Evolutionary conservation across 2,113 vertebrate species (phyloP).

Genomic region (Lates calcarifer): DNA sequence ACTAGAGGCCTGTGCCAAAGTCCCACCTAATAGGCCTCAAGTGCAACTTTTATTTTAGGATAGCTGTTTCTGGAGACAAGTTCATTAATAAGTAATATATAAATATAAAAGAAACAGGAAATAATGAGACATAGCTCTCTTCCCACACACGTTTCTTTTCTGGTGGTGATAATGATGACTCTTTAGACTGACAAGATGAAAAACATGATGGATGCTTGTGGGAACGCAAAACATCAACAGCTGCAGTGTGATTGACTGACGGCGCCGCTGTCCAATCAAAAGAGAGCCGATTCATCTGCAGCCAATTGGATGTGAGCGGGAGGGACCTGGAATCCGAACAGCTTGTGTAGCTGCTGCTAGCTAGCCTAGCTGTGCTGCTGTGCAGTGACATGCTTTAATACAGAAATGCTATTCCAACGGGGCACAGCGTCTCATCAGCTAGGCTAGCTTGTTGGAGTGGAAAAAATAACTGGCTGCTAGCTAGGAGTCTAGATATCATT

Average conservation of each 20-base stretch:
- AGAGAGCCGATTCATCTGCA: neutral
- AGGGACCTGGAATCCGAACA: constrained; percentile 28
- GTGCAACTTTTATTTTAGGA: neutral
- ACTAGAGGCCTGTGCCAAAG: neutral
- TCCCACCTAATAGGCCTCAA: neutral
- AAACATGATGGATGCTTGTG: constrained; percentile 36
- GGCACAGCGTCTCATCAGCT: constrained; percentile 64
- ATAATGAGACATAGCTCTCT: neutral
- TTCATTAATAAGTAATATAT: neutral
- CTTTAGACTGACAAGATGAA: neutral
- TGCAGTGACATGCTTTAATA: constrained; percentile 76
- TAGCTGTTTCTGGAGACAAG: neutral
- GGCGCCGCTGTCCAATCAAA: constrained; percentile 40
- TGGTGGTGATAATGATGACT: neutral
- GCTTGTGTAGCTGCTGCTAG: constrained; percentile 58
- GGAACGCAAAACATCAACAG: constrained; percentile 50
- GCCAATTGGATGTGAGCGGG: constrained; percentile 57
- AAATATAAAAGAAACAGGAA: neutral
- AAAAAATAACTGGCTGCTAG: constrained; percentile 35
- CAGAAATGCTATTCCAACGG: constrained; percentile 77
- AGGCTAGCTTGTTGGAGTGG: constrained; percentile 66
- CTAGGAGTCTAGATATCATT: constrained; percentile 29
- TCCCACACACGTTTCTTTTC: neutral
- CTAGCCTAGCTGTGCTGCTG: constrained; percentile 62
- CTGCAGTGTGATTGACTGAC: constrained; percentile 65